A percentile compares a stretch with the other conserved stretches of the same genome.
These are phyloP conservation scores for Isoperla grammatica DNA, from an alignment of 2,888 invertebrate species.

Conservation along the genomic window DNA sequence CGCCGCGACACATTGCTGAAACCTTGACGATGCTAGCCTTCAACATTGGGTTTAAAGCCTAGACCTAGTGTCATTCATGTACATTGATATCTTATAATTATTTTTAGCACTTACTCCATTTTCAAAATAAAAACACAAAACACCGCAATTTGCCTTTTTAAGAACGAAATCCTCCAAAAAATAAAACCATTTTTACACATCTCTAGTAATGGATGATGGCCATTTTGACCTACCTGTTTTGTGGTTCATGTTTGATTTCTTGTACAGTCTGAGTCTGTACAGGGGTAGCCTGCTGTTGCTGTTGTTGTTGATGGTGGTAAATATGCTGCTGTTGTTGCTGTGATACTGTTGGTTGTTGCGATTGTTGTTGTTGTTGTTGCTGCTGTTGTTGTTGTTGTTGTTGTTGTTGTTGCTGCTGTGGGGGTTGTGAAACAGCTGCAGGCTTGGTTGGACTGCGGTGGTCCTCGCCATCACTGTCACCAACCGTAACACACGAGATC, in stretches of 20 bases:
- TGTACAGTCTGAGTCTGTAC: constrained; percentile 28
- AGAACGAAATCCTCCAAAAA: no score
- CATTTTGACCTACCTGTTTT: constrained; percentile 44
- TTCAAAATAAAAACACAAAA: no score
- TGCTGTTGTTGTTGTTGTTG: constrained; percentile 35
- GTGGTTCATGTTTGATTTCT: constrained; percentile 52
- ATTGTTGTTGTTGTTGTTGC: constrained; percentile 30
- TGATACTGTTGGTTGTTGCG: constrained; percentile 31
- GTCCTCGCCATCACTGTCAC: constrained; percentile 67
- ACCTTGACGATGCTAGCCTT: no score
- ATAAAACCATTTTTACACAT: no score
- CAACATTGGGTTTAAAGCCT: no score
- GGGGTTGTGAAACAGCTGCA: constrained; percentile 31
- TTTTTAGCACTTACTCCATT: no score
- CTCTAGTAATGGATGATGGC: no score
- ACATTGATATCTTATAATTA: no score
- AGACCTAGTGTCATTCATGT: no score
- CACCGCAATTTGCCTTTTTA: no score
- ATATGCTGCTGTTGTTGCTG: constrained; percentile 10
- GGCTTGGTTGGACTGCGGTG: constrained; percentile 48
- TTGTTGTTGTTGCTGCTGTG: constrained; percentile 32
- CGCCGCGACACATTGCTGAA: no score
- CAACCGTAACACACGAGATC: constrained; percentile 72
- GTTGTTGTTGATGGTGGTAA: constrained; percentile 12
- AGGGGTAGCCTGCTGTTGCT: constrained; percentile 30